Base-by-base conservation (phyloP, 1,140 invertebrate species). In the Drosophila fuyamai region DNA sequence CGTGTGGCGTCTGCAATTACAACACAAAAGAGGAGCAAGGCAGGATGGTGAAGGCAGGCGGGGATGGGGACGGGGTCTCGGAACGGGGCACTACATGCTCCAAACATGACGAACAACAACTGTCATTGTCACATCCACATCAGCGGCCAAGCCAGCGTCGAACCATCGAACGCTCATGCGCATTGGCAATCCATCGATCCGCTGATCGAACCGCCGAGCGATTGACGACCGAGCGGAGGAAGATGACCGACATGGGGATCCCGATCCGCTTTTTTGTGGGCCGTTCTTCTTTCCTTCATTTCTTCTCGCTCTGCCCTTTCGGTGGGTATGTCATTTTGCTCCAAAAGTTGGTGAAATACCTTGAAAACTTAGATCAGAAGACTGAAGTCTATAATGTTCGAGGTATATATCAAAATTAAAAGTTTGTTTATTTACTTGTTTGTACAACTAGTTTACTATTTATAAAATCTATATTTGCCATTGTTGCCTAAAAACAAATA, bases 1-100 rank as follows among this genome's bases (percentile, higher is more conserved):
- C 88, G 88, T 91, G 88, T 91, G 88, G 88, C 88, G 88, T 91
- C 88, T 91, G 88, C 88, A 91, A 91, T 91, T 91, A 91, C 86
- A 86, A 84, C 81, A 84, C 84, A 90, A 83, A 62, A 70, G 70
- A 71, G 62, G 72, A 75, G 70, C 63, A 79, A 46, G 72, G 43
- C 38, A 40, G 44, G 35, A 46, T 36, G 54, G 35, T 9, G 56
- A 44, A 40, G 43, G 12, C 12, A 68, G 44, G 44, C 13, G 44
- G 29, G 18, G 40, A 13, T 32, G 18, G 35, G 41, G 23, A 6
- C 14, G 40, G 38, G 32, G 36, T 53, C 9, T 40, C 29, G 29
- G 29, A 32, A 3, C 8, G 50, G 50, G 72, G 65, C 44, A 47
- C 46, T 62, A 86, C 83, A 88, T 83, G 83, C 76, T 44, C 66